These are phyloP conservation scores for Danio rerio DNA, from an alignment of 2,113 vertebrate species.

Conservation along the genomic window GRCz12tu NC_133176.1:1789501-1790000, in stretches of 20 bases:
- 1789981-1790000: no score
- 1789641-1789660: not conserved
- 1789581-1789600: not conserved
- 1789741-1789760: not conserved
- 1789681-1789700: not conserved
- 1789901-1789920: no score
- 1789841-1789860: no score
- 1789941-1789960: no score
- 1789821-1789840: no score
- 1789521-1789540: conserved; percentile 24
- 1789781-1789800: no score
- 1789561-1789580: conserved; percentile 4
- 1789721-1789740: not conserved
- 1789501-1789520: conserved; percentile 24
- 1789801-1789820: no score
- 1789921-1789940: no score
- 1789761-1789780: no score
- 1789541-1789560: conserved; percentile 31
- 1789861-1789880: no score
- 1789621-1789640: not conserved
- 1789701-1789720: not conserved
- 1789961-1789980: no score
- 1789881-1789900: no score
- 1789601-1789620: not conserved
- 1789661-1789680: not conserved